These are phyloP conservation scores for Caenorhabditis becei DNA, from an alignment of 2,888 invertebrate species.

Conservation along the genomic window DNA sequence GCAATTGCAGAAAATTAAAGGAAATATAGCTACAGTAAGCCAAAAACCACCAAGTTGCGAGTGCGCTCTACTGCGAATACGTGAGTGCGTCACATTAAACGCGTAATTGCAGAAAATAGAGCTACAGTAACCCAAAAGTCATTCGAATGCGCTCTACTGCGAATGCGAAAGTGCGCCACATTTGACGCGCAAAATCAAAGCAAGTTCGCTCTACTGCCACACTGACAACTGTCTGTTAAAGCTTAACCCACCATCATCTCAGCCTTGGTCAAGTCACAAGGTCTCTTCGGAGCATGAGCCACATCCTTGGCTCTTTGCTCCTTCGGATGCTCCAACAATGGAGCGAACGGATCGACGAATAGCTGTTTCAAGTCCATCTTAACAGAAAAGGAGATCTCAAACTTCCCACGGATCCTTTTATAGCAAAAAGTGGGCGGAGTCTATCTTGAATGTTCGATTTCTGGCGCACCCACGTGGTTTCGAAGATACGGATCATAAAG, in stretches of 20 bases:
- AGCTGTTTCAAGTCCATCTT: constrained; percentile 42
- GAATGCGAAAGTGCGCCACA: no score
- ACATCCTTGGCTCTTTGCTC: constrained; percentile 63
- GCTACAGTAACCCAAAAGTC: no score
- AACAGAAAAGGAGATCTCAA: neutral
- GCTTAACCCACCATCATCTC: constrained; percentile 73
- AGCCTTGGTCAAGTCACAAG: constrained; percentile 65
- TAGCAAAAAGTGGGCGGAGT: constrained; percentile 2
- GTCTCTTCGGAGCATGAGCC: constrained; percentile 78
- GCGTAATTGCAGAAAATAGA: no score
- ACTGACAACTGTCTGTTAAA: no score
- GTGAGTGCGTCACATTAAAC: no score
- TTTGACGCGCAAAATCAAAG: no score
- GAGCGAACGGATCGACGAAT: constrained; percentile 69
- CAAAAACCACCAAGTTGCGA: no score
- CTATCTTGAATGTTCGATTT: constrained; percentile 23
- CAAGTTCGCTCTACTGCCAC: neutral
- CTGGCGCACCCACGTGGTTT: neutral
- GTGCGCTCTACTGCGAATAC: no score
- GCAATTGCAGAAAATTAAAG: no score
- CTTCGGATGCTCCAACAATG: constrained; percentile 68
- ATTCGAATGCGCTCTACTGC: no score
- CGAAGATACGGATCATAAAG: neutral
- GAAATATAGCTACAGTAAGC: no score
- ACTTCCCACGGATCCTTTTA: constrained; percentile 1